Evolutionary conservation across 2,888 invertebrate species (phyloP).

Genomic region (Nudaria mundana): DNA sequence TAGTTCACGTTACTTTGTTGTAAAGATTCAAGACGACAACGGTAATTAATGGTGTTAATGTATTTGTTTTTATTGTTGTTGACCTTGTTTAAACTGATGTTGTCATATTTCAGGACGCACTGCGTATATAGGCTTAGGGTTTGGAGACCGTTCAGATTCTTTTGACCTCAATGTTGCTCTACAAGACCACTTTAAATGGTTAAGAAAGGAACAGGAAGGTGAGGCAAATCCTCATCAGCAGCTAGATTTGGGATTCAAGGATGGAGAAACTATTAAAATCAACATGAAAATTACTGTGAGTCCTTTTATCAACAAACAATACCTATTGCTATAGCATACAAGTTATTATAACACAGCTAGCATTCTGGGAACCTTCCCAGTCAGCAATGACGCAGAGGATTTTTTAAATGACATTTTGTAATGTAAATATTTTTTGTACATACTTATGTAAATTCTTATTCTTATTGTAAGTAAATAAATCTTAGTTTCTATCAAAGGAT

Average conservation of each 20-base stretch:
- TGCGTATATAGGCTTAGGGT: slow-evolving; percentile 98
- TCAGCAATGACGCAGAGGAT: no score
- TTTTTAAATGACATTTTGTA: no score
- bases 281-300: slow-evolving; percentile 97
- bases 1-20: slow-evolving; percentile 98
- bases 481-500: no score
- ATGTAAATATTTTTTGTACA: no score
- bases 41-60: slow-evolving; percentile 72
- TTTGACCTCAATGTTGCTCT: slow-evolving; percentile 99
- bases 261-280: slow-evolving; percentile 99
- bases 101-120: slow-evolving; percentile 81
- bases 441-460: no score
- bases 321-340: no score
- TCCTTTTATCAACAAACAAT: slow-evolving; percentile 5
- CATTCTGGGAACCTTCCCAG: no score
- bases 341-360: no score
- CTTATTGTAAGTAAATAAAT: no score
- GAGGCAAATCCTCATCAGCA: slow-evolving; percentile 89
- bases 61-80: not conserved
- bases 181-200: slow-evolving; percentile 98
- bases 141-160: slow-evolving; percentile 98
- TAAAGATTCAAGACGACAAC: slow-evolving; percentile 96
- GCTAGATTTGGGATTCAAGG: slow-evolving; percentile 98
- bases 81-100: slow-evolving; percentile 14
- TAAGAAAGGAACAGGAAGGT: slow-evolving; percentile 90